Evolutionary conservation across 2,888 invertebrate genomes (phyloP).

Genomic region (Ectobius pallidus): DNA sequence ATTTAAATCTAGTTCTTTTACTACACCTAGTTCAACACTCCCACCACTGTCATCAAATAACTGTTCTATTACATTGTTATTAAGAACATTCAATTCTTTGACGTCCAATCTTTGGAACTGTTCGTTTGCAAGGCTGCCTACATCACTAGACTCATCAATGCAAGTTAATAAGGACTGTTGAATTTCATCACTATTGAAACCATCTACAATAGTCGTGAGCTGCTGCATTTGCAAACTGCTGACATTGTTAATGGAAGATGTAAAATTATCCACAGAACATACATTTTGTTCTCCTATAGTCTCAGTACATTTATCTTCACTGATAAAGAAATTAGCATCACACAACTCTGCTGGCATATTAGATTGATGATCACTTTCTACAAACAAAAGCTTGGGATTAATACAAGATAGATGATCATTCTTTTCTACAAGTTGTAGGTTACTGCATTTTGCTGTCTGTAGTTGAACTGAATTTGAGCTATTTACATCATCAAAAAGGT

Average conservation of each 20-base stretch:
- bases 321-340: no score
- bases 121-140: neutral
- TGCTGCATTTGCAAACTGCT: neutral
- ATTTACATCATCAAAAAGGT: no score
- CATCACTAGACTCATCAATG: neutral
- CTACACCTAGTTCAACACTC: neutral
- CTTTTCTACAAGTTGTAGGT: no score
- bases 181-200: conserved; percentile 8
- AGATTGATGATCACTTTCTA: no score
- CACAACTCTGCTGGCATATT: no score
- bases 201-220: conserved; percentile 12
- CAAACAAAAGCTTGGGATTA: no score
- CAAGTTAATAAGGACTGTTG: neutral
- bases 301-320: no score
- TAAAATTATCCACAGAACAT: neutral
- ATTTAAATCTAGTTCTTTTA: neutral
- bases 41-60: neutral
- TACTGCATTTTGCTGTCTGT: no score
- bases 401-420: no score
- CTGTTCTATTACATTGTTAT: conserved; percentile 14
- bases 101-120: neutral
- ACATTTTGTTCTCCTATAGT: neutral
- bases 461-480: no score
- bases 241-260: neutral
- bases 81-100: neutral